Evolutionary conservation across 2,113 vertebrate species (phyloP), one percentile per base, ranked within the genome.

Genomic region (Cranoglanis bouderius): DNA sequence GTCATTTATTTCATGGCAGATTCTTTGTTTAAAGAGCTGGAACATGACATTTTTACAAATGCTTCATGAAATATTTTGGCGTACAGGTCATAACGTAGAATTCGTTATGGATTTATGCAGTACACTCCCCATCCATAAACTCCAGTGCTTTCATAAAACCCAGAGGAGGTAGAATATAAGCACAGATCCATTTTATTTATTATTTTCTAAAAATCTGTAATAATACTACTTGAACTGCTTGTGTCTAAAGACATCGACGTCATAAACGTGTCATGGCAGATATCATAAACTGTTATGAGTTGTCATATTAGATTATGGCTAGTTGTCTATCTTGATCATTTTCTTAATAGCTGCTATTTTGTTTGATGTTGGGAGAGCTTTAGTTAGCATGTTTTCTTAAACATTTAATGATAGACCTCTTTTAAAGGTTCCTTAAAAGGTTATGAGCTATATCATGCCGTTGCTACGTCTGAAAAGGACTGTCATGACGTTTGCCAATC

Each of bases 21-120:
- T 90, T 82, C 65, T 85, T 83, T 67, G 63, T 65, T 82, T 85
- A 35, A 81, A 81, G 8, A 87, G 77, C 29, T 67, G 86, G 77
- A 87, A 38, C 59, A 87, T 38, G 61, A 49, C 59, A 51, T 49
- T 53, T 65, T 87, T 38, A 26, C n/a, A 78, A 46, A 87, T 46
- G 74, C 49, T 63, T 6, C 26, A 9, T 46, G 21, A 59, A 61
- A 77, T 70, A 46, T 86, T 40, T 87, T 83, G 51, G 12, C 35
- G 7, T 26, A 57, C 53, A 49, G 49, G 35, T 83, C 80, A 72
- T 88, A 80, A 51, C 21, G 4, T 14, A 75, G 35, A 57, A 57
- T 16, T 55, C 3, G 46, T 19, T 26, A 40, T 43, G 70, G 32
- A 82, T 57, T 82, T 55, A 78, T 78, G 13, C 43, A 78, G 13